Base-by-base conservation (phyloP, 2,888 invertebrate genomes). In the Heteropelma amictum region DNA sequence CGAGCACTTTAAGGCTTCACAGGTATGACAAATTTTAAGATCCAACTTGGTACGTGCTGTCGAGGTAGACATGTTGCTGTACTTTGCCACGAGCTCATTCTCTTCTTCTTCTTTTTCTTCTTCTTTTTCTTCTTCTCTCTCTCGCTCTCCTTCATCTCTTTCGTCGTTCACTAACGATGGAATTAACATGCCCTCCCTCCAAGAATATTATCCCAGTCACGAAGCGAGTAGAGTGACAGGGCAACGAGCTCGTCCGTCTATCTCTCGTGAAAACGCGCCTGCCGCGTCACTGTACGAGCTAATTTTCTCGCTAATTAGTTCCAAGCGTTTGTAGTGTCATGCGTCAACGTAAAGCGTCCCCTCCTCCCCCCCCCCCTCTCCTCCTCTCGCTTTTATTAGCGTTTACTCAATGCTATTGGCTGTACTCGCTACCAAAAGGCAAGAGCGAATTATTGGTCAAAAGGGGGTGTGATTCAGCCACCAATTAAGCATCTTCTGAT, bases 241-340 rank as follows among this genome's bases (percentile, higher is more conserved):
- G 26, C 49, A 35, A 26, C 30, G 33, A 3, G 60, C 42, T 54
- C 47, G 28, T 30, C 28, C 14, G 8, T 51, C 58, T 49, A 38
- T 61, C 42, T 12, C 33, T 45, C 64, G 8, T 69, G 68, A 63
- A 65, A 63, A 58, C 64, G 56, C 70, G 58, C 63, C 67, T 40
- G 56, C 51, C 42, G 70, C 61, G 72, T 78, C 71, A 73, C 60
- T 70, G 76, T 67, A 64, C 75, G 63, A 75, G 65, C 77, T 77
- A 72, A 78, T 80, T 80, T 72, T 74, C 74, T 56, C 75, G 73
- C 74, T 78, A 79, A 80, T 80, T 78, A 79, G 77, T 78, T 78
- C 69, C 67, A 72, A 74, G 64, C 72, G 72, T 74, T 76, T 77
- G 74, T 45, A 75, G 63, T 40, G 23, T 65, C 71, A 64, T 56